Percentiles rank a stretch among this genome's conserved stretches.
Evolutionary conservation across 2,113 vertebrate genomes (phyloP).

Genomic region (Eleginops maclovinus): DNA sequence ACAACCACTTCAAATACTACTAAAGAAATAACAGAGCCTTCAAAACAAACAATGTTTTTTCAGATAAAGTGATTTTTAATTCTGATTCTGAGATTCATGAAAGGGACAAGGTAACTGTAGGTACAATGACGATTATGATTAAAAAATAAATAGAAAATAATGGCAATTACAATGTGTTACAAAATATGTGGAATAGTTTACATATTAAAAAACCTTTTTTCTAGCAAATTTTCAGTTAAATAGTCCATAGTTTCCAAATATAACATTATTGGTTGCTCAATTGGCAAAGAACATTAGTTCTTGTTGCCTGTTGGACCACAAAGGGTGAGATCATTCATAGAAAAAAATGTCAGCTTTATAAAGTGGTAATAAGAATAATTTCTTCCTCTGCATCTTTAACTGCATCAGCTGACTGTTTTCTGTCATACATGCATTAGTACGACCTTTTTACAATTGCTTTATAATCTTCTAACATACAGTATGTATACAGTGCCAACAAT

Average conservation of each 20-base stretch:
- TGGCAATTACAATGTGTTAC: slow-evolving; percentile 82
- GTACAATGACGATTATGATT: slow-evolving; percentile 73
- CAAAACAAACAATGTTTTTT: slow-evolving; percentile 8
- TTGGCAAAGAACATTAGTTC: slow-evolving; percentile 29
- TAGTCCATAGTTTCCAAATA: slow-evolving; percentile 65
- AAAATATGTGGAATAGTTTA: slow-evolving; percentile 85
- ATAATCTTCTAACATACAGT: slow-evolving; percentile 61
- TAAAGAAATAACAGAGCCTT: background rate
- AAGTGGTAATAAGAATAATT: slow-evolving; percentile 59
- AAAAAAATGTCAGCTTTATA: slow-evolving; percentile 49
- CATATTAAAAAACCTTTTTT: slow-evolving; percentile 70
- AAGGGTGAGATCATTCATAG: slow-evolving; percentile 43
- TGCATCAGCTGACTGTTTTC: slow-evolving; percentile 42
- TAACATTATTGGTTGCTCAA: slow-evolving; percentile 50
- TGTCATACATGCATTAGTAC: slow-evolving; percentile 64
- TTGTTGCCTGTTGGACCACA: slow-evolving; percentile 34
- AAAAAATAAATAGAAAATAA: slow-evolving; percentile 83
- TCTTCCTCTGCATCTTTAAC: slow-evolving; percentile 20
- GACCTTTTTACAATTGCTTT: slow-evolving; percentile 54
- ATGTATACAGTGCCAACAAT: slow-evolving; percentile 79
- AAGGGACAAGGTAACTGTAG: slow-evolving; percentile 61
- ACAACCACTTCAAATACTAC: background rate
- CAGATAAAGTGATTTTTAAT: slow-evolving; percentile 72
- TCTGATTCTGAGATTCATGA: slow-evolving; percentile 57
- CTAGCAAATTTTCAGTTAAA: slow-evolving; percentile 69